Conservation (phyloP, 2,888 invertebrate species). For the Cephus rjabovi region DNA sequence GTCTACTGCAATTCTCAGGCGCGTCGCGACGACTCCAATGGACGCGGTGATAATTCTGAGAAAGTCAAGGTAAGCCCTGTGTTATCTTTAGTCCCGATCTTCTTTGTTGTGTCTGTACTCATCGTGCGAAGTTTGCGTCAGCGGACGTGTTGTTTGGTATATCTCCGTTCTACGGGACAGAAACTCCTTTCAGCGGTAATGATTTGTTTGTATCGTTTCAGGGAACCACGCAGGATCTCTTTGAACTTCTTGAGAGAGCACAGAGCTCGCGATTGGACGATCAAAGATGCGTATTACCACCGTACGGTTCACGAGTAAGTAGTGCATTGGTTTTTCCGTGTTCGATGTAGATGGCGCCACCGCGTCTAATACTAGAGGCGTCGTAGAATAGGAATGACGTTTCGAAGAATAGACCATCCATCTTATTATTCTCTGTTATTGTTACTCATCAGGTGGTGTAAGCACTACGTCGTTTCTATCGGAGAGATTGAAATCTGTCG, state of each 20-base stretch:
- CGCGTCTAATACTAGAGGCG: not conserved
- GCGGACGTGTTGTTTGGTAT: not conserved
- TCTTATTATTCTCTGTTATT: not conserved
- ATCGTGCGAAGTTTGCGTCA: not conserved
- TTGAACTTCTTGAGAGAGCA: conserved; percentile 93
- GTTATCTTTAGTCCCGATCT: not conserved
- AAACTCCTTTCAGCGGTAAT: not conserved
- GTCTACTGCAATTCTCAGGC: conserved; percentile 59
- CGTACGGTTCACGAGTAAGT: conserved; percentile 89
- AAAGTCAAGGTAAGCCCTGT: conserved; percentile 51
- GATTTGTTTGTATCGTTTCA: conserved; percentile 31
- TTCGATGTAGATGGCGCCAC: not conserved
- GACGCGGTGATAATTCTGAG: conserved; percentile 49
- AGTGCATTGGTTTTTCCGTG: not conserved
- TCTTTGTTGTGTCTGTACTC: not conserved
- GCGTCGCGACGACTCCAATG: conserved; percentile 52
- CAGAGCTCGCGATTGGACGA: conserved; percentile 96
- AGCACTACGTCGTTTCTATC: too few species aligned
- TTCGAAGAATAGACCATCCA: not conserved
- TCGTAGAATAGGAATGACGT: not conserved
- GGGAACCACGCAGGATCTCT: conserved; percentile 78
- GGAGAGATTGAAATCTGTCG: not conserved
- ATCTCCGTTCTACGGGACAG: not conserved
- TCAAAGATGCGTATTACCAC: conserved; percentile 95
- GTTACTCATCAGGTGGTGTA: not conserved